A percentile compares a stretch with the other conserved stretches of the same genome.
Conservation (phyloP, 2,113 vertebrate species). For the Hemichromis elongatus region DNA sequence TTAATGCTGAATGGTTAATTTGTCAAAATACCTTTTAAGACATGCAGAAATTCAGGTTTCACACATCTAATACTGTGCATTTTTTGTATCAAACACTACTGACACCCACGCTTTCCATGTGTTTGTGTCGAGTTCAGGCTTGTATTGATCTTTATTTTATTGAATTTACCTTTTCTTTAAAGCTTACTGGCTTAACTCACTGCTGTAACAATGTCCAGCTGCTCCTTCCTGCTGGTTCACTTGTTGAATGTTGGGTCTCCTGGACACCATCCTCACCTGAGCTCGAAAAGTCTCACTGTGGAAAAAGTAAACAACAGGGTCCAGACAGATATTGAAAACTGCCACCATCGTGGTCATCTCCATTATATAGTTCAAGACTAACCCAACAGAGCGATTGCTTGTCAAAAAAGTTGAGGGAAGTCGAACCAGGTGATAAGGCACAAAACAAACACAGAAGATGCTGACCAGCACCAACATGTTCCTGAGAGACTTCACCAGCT, state of each 20-base stretch:
- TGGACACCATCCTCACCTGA: accelerated
- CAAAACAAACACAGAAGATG: background rate
- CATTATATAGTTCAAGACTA: background rate
- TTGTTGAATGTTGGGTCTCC: background rate
- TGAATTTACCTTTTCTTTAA: too few relatives aligned
- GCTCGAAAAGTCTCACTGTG: background rate
- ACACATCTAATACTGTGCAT: too few relatives aligned
- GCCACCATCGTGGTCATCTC: background rate
- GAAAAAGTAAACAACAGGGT: background rate
- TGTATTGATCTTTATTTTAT: too few relatives aligned
- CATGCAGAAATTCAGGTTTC: too few relatives aligned
- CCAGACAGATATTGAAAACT: background rate
- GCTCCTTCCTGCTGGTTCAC: too few relatives aligned
- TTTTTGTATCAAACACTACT: too few relatives aligned
- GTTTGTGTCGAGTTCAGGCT: too few relatives aligned
- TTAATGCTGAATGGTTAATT: too few relatives aligned
- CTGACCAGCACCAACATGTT: background rate
- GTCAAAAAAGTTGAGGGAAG: background rate
- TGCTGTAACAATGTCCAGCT: too few relatives aligned
- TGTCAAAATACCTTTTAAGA: too few relatives aligned
- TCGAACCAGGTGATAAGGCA: background rate
- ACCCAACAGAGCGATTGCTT: accelerated
- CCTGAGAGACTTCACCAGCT: accelerated
- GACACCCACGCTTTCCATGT: too few relatives aligned
- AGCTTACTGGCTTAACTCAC: too few relatives aligned